A percentile compares a stretch with the other conserved stretches of the same genome.
Evolutionary conservation across 2,888 invertebrate species (phyloP).

Genomic region (Noctuana brunneofusca): DNA sequence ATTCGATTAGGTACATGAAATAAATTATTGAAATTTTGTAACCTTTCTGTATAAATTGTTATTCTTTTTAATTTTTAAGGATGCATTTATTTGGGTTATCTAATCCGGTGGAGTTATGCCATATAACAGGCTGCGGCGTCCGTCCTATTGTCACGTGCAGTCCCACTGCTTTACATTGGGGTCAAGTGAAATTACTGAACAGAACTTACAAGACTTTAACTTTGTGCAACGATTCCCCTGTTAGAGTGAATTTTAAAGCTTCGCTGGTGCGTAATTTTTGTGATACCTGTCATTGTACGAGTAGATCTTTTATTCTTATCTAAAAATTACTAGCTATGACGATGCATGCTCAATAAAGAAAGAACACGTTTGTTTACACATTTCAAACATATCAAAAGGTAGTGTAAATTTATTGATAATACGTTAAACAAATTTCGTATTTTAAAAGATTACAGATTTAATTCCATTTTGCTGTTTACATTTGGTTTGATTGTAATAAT

Average conservation of each 20-base stretch:
- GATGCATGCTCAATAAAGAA: no score
- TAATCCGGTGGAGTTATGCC: slow-evolving; percentile 70
- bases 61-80: slow-evolving; percentile 42
- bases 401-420: no score
- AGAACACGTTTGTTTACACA: no score
- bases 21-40: not conserved
- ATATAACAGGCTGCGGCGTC: slow-evolving; percentile 81
- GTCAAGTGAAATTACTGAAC: slow-evolving; percentile 82
- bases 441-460: no score
- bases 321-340: no score
- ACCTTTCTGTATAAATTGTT: not conserved
- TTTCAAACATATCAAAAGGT: no score
- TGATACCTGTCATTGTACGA: no score
- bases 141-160: slow-evolving; percentile 86
- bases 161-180: slow-evolving; percentile 85
- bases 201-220: slow-evolving; percentile 74
- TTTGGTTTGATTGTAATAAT: not conserved
- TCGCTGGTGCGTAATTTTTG: slow-evolving; percentile 69
- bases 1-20: no score
- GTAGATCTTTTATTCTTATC: no score
- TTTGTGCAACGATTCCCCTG: slow-evolving; percentile 87
- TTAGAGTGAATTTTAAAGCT: slow-evolving; percentile 82
- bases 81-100: slow-evolving; percentile 70
- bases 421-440: no score
- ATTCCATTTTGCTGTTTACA: not conserved